phyloP scores from a whole-genome alignment of 2,113 vertebrate species.

The Podocnemis expansa region DNA sequence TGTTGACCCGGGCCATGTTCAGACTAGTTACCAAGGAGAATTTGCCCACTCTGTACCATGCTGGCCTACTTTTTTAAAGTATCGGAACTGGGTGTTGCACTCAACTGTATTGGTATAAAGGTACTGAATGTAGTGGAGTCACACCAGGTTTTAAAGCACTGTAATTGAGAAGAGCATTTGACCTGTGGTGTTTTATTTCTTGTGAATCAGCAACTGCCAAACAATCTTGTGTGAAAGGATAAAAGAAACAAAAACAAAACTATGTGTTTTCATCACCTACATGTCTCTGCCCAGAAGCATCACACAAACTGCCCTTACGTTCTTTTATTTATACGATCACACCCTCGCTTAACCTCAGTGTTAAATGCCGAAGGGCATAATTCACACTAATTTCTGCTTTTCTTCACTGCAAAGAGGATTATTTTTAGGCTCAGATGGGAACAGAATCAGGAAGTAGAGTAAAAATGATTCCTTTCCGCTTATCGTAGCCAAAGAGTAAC shows the following conservation, averaged over 20 bases:
- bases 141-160: not conserved
- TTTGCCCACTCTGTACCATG: not conserved
- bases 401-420: too few relatives aligned
- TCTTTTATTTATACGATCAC: not conserved
- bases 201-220: not conserved
- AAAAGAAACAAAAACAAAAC: not conserved
- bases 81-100: not conserved
- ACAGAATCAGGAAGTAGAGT: not conserved
- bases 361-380: not conserved
- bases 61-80: not conserved
- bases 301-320: not conserved
- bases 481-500: not conserved
- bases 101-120: not conserved
- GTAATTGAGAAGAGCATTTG: not conserved
- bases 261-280: not conserved
- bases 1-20: not conserved
- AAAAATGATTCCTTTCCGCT: not conserved
- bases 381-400: too few relatives aligned
- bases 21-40: not conserved
- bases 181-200: not conserved
- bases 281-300: not conserved
- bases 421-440: not conserved
- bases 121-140: not conserved
- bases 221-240: not conserved
- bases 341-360: not conserved